Evolutionary conservation across 2,797 vertebrate genomes (phyloP), one percentile per base, ranked within the genome.

Genomic region (Hephaestus fuliginosus): DNA sequence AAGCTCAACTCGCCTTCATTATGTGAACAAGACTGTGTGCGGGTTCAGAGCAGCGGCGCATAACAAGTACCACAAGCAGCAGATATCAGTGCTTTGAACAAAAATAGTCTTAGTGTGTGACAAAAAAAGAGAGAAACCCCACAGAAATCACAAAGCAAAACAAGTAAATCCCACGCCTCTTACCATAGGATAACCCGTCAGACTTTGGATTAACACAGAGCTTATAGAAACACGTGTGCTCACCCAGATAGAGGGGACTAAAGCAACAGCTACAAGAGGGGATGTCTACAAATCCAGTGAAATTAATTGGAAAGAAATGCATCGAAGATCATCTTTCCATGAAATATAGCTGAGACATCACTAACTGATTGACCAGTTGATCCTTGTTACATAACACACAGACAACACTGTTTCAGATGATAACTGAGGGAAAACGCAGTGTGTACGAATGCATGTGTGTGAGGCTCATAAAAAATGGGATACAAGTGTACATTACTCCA

Each of bases 331-430:
- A 84, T 87, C 85, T 81, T 68, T 86, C 57, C 25, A 79, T 1
- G 15, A 81, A 86, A 81, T 43, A 69, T 5, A 78, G 56, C 20
- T 39, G 58, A 82, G 61, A 70, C 58, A 80, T 74, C 79, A 83
- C 53, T 65, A 71, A 81, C 65, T 70, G 70, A 87, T 11, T 84
- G 82, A 87, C 58, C 22, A 64, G 36, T 74, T 83, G 67, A 90
- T 89, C 85, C 74, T 22, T 60, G 57, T 91, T 92, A 83, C 0
- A 1, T 86, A 93, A 94, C 68, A 1, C 36, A 41, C 22, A 56
- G 71, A 39, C 6, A 39, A 39, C 36, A 4, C n/a, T 66, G 12
- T 78, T 74, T 75, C 76, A 72, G 74, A 80, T 76, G 39, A 79
- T 71, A 60, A 82, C 57, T 36, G 65, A 64, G 20, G 44, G 66